These are phyloP conservation scores for Ophion obscuratus DNA, from an alignment of 2,888 invertebrate genomes.

Conservation along the genomic window DNA sequence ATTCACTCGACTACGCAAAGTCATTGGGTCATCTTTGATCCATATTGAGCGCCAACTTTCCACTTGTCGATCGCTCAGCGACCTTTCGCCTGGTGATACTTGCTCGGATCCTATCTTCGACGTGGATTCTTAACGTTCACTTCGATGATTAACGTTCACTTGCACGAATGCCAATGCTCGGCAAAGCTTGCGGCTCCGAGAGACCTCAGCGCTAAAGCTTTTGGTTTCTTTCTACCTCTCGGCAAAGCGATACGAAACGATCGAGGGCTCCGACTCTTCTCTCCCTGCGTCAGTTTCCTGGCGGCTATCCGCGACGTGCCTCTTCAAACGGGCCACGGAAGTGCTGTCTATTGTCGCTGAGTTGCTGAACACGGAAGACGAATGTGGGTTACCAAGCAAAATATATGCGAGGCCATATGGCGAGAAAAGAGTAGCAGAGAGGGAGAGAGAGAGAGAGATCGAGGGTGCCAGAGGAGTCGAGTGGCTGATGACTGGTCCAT, in stretches of 20 bases:
- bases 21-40: neutral
- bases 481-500: conserved; percentile 51
- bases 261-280: conserved; percentile 19
- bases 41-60: neutral
- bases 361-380: conserved; percentile 63
- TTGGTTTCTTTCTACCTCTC: conserved; percentile 50
- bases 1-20: neutral
- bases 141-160: neutral
- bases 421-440: conserved; percentile 6
- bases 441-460: too few relatives aligned
- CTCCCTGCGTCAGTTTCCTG: conserved; percentile 30
- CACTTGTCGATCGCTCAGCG: neutral
- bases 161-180: neutral
- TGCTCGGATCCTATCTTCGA: neutral
- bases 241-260: conserved; percentile 27
- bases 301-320: conserved; percentile 44
- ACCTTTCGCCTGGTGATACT: neutral
- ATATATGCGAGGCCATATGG: conserved; percentile 12
- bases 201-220: conserved; percentile 24
- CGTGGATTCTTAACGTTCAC: neutral
- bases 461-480: conserved; percentile 17
- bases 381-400: conserved; percentile 61
- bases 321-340: conserved; percentile 60
- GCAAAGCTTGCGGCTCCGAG: neutral
- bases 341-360: conserved; percentile 65